Evolutionary conservation across 2,113 vertebrate genomes (phyloP).

Genomic region (Synodontis membranacea): DNA sequence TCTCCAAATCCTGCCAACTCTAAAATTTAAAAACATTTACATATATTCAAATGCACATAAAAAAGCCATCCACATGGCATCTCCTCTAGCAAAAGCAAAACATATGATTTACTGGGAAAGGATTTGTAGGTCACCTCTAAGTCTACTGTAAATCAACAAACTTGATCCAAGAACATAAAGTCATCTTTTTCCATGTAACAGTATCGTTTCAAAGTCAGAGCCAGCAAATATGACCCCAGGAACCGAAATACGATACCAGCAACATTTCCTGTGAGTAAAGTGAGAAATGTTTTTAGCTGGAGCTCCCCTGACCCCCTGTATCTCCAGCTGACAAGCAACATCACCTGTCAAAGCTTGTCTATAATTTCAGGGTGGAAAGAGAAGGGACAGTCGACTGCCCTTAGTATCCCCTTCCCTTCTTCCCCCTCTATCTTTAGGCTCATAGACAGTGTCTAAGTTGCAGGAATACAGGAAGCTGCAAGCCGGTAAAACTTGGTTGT

Average conservation of each 20-base stretch:
- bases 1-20: neutral
- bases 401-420: constrained; percentile 18
- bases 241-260: constrained; percentile 76
- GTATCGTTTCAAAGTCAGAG: constrained; percentile 75
- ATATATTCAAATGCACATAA: neutral
- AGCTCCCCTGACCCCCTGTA: constrained; percentile 69
- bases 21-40: neutral
- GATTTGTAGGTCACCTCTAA: neutral
- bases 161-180: constrained; percentile 61
- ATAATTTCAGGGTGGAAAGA: constrained; percentile 71
- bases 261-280: constrained; percentile 85
- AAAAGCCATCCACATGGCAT: neutral
- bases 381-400: neutral
- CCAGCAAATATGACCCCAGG: constrained; percentile 81
- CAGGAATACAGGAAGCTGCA: neutral
- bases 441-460: neutral
- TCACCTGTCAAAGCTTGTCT: constrained; percentile 86
- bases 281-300: constrained; percentile 86
- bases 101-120: neutral
- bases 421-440: constrained; percentile 3
- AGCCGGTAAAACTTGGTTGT: neutral
- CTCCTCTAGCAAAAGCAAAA: neutral
- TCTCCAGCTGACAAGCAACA: constrained; percentile 89
- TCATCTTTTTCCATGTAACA: constrained; percentile 80
- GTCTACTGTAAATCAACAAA: constrained; percentile 24